phyloP scores from a whole-genome alignment of 2,888 invertebrate species.

The Imbricaverruca yamaguchii region DNA sequence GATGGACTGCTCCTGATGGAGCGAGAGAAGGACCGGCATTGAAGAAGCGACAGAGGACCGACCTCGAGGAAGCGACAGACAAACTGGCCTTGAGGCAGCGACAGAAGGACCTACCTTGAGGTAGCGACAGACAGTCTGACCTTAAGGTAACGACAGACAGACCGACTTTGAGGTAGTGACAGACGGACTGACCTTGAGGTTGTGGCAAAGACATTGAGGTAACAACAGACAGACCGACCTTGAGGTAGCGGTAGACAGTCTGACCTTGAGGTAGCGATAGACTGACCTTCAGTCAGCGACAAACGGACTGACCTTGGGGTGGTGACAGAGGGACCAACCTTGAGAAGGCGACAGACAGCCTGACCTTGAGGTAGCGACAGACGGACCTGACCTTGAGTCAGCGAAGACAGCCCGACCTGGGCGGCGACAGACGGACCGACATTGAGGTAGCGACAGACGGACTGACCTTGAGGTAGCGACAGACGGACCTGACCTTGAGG shows the following conservation, averaged over 20 bases:
- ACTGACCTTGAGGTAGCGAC: too few species aligned
- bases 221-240: conserved; percentile 50
- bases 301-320: conserved; percentile 61
- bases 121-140: conserved; percentile 64
- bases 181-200: conserved; percentile 54
- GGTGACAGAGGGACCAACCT: conserved; percentile 61
- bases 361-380: conserved; percentile 79
- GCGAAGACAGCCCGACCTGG: too few species aligned
- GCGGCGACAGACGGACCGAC: conserved; percentile 43
- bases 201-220: too few species aligned
- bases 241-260: conserved; percentile 77
- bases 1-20: too few species aligned
- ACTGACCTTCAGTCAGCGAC: too few species aligned
- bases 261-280: too few species aligned
- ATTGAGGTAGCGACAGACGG: conserved; percentile 81
- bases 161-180: conserved; percentile 74
- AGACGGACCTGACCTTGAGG: conserved; percentile 60
- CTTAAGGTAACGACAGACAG: too few species aligned
- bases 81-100: too few species aligned
- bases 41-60: conserved; percentile 30
- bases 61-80: conserved; percentile 84
- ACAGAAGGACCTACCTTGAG: conserved; percentile 59
- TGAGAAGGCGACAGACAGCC: conserved; percentile 11
- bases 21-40: too few species aligned
- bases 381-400: conserved; percentile 49